These are phyloP conservation scores for Upupa epops DNA, from an alignment of 2,113 vertebrate species.

Conservation along the genomic window DNA sequence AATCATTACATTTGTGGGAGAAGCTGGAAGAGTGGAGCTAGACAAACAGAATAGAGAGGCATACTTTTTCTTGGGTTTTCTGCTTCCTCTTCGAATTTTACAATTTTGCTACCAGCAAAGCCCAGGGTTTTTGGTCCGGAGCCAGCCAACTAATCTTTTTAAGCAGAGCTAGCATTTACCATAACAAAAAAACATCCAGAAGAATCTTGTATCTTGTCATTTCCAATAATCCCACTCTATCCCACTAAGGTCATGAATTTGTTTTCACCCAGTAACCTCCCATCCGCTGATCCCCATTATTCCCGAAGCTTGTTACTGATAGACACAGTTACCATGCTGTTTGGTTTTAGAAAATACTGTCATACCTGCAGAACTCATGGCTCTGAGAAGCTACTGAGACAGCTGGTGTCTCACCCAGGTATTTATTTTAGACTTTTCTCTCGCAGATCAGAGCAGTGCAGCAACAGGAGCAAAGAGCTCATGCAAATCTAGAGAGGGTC, in stretches of 20 bases:
- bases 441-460: constrained; percentile 43
- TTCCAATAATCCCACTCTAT: constrained; percentile 50
- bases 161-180: not conserved
- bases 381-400: not conserved
- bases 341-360: constrained; percentile 4
- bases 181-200: not conserved
- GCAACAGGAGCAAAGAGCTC: not conserved
- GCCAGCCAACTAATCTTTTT: not conserved
- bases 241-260: constrained; percentile 56
- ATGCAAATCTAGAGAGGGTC: not conserved
- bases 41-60: not conserved
- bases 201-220: constrained; percentile 39
- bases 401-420: constrained; percentile 7
- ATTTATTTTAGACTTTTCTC: constrained; percentile 60
- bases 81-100: constrained; percentile 1
- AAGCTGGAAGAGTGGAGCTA: not conserved
- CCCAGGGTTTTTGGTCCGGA: not conserved
- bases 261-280: constrained; percentile 65
- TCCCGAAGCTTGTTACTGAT: constrained; percentile 52
- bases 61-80: not conserved
- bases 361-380: not conserved
- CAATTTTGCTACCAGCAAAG: not conserved
- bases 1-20: not conserved
- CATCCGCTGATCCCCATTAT: constrained; percentile 42
- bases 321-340: constrained; percentile 54